Percentiles rank a stretch among this genome's conserved stretches.
Conservation (phyloP, 2,797 vertebrate species). For the Microcaecilia unicolor region DNA sequence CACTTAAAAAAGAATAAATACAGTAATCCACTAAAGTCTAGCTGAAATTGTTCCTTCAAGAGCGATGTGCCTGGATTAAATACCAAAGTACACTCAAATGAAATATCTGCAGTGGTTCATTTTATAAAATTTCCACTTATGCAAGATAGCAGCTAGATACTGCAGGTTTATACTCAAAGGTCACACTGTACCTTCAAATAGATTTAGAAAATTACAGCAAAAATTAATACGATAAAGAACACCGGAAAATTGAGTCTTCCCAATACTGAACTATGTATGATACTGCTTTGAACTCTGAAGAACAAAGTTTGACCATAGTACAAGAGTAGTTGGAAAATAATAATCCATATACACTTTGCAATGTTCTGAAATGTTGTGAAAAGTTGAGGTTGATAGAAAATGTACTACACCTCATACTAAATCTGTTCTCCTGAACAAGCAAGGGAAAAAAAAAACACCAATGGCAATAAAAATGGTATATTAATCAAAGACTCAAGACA, state of each 20-base stretch:
- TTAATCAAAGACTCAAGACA: background rate
- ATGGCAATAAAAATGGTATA: background rate
- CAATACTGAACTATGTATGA: constrained; percentile 5
- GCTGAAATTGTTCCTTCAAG: background rate
- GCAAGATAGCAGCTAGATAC: constrained; percentile 8
- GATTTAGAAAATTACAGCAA: constrained; percentile 11
- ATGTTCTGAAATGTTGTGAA: background rate
- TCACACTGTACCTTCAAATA: constrained; percentile 14
- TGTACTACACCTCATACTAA: constrained; percentile 6
- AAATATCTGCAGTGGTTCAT: constrained; percentile 19
- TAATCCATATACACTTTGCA: constrained; percentile 7
- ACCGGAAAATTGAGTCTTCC: constrained; percentile 10
- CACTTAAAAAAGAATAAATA: background rate
- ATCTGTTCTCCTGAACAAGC: background rate
- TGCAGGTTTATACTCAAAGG: constrained; percentile 11
- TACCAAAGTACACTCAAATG: constrained; percentile 26
- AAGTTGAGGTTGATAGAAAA: constrained; percentile 3
- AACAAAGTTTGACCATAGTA: constrained; percentile 1
- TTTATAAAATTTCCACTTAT: constrained; percentile 1
- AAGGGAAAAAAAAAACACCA: background rate
- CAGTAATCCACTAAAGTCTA: background rate
- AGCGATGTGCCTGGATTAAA: too few relatives aligned
- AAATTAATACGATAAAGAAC: constrained; percentile 8
- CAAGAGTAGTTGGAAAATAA: background rate
- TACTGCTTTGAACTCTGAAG: background rate